phyloP scores from a whole-genome alignment of 2,888 invertebrate genomes.

The Linnaemya tessellans region DNA sequence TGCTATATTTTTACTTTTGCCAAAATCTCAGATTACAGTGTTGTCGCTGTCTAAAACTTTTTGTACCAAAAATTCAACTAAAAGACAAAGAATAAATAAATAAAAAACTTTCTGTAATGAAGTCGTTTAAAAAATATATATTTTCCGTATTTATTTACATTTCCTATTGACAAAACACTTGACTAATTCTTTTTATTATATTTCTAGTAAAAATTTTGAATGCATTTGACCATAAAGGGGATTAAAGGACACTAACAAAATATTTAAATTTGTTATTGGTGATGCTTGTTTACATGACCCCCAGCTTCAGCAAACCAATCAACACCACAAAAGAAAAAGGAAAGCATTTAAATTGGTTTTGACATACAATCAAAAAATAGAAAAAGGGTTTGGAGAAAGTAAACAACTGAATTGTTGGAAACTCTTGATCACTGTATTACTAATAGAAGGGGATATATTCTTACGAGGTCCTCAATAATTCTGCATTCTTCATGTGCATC shows the following conservation, averaged over 20 bases:
- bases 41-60: no score
- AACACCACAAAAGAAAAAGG: slow-evolving; percentile 18
- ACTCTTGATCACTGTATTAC: slow-evolving; percentile 23
- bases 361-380: slow-evolving; percentile 49
- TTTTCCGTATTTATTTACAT: neutral
- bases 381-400: slow-evolving; percentile 6
- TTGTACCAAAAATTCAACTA: no score
- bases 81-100: no score
- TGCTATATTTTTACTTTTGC: no score
- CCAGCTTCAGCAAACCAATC: slow-evolving; percentile 36
- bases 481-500: neutral
- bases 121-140: neutral
- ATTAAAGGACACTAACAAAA: slow-evolving; percentile 54
- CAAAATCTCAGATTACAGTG: no score
- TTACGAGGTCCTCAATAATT: slow-evolving; percentile 29
- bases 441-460: slow-evolving; percentile 18
- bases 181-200: slow-evolving; percentile 7
- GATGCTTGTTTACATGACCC: slow-evolving; percentile 27
- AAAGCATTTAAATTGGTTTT: slow-evolving; percentile 64
- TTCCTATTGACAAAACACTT: slow-evolving; percentile 13
- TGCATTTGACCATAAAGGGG: slow-evolving; percentile 20
- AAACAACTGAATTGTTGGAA: slow-evolving; percentile 14
- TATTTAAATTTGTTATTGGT: neutral
- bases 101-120: no score
- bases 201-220: slow-evolving; percentile 6